phyloP scores from a whole-genome alignment of 1,140 invertebrate genomes.

The Kradibia gibbosae region DNA sequence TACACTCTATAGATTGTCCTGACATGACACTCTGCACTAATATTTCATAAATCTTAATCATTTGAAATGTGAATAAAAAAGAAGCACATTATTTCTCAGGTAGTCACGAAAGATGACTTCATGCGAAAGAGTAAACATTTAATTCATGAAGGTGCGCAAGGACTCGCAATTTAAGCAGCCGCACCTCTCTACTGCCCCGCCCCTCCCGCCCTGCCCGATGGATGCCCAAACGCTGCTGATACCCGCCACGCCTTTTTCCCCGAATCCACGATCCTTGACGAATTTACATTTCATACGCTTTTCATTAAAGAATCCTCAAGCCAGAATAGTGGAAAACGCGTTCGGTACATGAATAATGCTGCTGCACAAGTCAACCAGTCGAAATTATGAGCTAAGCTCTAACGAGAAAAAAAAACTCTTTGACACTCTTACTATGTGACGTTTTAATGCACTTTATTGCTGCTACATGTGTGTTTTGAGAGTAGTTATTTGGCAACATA shows the following conservation, averaged over 20 bases:
- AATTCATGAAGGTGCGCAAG: constrained; percentile 1
- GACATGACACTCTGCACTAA: no score
- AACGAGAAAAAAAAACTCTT: background rate
- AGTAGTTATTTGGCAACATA: no score
- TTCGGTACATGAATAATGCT: constrained; percentile 11
- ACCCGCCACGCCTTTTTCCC: background rate
- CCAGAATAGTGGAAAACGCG: constrained; percentile 47
- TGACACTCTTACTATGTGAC: background rate
- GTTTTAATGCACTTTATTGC: background rate
- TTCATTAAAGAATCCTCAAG: constrained; percentile 57
- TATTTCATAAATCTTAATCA: no score
- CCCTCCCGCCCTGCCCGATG: no score
- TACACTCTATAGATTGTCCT: no score
- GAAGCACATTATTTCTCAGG: no score
- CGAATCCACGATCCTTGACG: constrained; percentile 39
- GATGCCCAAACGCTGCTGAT: background rate
- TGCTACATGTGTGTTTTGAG: background rate
- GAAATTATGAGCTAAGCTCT: background rate
- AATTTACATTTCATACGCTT: constrained; percentile 60
- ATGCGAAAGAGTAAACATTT: constrained; percentile 11
- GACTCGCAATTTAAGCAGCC: background rate
- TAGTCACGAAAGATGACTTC: no score
- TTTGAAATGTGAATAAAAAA: no score
- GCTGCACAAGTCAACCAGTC: constrained; percentile 11
- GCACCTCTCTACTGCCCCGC: background rate